phyloP scores from a whole-genome alignment of 23 tunicate genomes.

The Clavelina lepadiformis region DNA sequence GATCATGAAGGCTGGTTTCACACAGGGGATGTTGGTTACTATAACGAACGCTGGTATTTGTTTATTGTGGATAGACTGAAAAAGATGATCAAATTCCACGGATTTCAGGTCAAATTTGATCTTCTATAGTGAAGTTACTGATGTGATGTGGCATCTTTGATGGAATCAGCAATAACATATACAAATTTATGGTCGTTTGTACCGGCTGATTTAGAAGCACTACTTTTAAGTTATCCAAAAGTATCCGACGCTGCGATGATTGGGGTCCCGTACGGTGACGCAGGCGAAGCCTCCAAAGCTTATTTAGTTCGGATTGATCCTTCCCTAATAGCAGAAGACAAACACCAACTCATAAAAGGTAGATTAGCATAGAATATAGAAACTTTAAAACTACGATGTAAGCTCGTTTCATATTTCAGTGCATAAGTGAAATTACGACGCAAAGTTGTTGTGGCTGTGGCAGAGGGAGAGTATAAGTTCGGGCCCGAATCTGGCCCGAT shows the following conservation, averaged over 20 bases:
- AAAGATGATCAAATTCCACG: constrained; percentile 71
- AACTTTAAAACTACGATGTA: no score
- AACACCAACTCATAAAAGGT: constrained; percentile 50
- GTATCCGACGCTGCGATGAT: constrained; percentile 76
- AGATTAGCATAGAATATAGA: no score
- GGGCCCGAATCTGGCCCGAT: no score
- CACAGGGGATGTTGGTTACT: constrained; percentile 75
- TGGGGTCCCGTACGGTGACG: constrained; percentile 62
- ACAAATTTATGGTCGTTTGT: no score
- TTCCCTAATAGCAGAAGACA: constrained; percentile 34
- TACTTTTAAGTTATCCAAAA: constrained; percentile 46
- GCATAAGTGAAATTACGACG: no score
- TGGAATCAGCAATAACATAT: no score
- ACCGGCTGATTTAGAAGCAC: constrained; percentile 83
- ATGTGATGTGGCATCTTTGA: no score
- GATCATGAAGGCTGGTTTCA: constrained; percentile 80
- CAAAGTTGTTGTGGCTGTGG: no score
- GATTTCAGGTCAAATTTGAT: constrained; percentile 78
- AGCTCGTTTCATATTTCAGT: no score
- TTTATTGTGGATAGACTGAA: constrained; percentile 69
- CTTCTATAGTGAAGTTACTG: no score
- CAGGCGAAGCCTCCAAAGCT: constrained; percentile 92
- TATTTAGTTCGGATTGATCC: constrained; percentile 45
- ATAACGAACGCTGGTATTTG: constrained; percentile 43
- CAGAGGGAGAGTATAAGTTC: no score